Conservation (phyloP, 2,888 invertebrate genomes). For the Sinopyrophorus schimmeli region DNA sequence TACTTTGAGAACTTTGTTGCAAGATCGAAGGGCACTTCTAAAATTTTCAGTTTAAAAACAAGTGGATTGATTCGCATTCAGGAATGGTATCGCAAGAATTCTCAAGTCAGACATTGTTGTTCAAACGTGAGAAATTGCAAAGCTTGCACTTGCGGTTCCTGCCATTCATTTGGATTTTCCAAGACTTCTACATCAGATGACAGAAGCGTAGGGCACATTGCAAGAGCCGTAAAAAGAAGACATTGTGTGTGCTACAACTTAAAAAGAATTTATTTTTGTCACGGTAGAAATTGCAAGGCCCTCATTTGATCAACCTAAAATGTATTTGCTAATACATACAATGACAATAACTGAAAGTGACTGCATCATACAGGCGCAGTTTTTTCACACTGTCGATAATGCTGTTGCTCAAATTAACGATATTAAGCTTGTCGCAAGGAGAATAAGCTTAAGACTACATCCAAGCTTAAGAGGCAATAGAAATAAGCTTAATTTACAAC, state of each 20-base stretch:
- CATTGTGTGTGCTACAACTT: constrained; percentile 37
- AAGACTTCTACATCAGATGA: constrained; percentile 54
- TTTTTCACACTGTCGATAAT: constrained; percentile 51
- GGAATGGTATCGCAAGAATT: constrained; percentile 18
- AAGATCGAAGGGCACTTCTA: not conserved
- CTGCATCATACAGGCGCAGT: constrained; percentile 54
- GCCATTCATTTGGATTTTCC: constrained; percentile 38
- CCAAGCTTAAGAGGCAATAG: constrained; percentile 41
- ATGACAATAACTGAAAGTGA: constrained; percentile 55
- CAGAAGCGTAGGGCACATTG: constrained; percentile 47
- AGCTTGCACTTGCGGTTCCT: constrained; percentile 2
- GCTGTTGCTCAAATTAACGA: constrained; percentile 36
- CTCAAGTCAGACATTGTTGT: not conserved
- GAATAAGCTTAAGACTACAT: constrained; percentile 45
- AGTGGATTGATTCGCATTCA: constrained; percentile 8
- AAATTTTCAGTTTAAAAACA: not conserved
- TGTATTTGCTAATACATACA: constrained; percentile 55
- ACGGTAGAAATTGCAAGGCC: constrained; percentile 50
- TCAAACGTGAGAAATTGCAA: constrained; percentile 6
- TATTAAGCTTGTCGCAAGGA: constrained; percentile 45
- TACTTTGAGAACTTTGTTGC: not conserved
- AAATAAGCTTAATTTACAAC: constrained; percentile 42
- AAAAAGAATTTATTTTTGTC: constrained; percentile 45
- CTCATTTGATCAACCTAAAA: constrained; percentile 40
- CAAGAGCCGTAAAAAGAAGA: constrained; percentile 50